These are phyloP conservation scores for Pammene aurita DNA, from an alignment of 2,888 invertebrate genomes.

Conservation along the genomic window DNA sequence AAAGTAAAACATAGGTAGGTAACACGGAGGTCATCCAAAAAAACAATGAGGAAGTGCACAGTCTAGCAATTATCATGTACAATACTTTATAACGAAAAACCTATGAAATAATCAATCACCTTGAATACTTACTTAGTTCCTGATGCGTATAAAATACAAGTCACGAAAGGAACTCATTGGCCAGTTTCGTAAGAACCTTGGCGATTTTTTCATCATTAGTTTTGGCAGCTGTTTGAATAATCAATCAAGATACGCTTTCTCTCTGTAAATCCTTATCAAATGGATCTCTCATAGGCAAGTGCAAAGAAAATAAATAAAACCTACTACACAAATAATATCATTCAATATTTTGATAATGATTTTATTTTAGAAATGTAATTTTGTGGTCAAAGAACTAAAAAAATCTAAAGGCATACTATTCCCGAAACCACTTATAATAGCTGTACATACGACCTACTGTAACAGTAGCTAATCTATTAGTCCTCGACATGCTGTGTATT, in stretches of 20 bases:
- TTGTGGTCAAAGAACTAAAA: too few species aligned
- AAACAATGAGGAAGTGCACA: conserved; percentile 5
- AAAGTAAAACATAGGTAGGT: background rate
- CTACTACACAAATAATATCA: background rate
- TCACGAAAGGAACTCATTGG: conserved; percentile 15
- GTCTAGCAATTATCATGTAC: background rate
- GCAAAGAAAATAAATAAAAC: background rate
- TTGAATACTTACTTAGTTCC: conserved; percentile 15
- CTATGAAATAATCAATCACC: background rate
- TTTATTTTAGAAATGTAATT: too few species aligned
- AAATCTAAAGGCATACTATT: too few species aligned
- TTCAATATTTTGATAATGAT: too few species aligned
- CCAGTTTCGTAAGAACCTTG: conserved; percentile 14
- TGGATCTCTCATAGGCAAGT: background rate
- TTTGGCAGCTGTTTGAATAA: conserved; percentile 3
- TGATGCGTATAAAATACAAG: conserved; percentile 2
- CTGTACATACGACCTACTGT: too few species aligned
- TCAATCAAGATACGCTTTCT: background rate
- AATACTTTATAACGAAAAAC: background rate
- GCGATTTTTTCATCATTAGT: background rate
- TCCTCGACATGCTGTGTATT: too few species aligned
- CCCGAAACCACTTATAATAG: too few species aligned
- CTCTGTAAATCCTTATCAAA: background rate
- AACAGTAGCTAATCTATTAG: too few species aligned
- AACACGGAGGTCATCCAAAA: background rate